Evolutionary conservation across 2,888 invertebrate genomes (phyloP), one percentile per base, ranked within the genome.

Genomic region (Pterobdella sp.): DNA sequence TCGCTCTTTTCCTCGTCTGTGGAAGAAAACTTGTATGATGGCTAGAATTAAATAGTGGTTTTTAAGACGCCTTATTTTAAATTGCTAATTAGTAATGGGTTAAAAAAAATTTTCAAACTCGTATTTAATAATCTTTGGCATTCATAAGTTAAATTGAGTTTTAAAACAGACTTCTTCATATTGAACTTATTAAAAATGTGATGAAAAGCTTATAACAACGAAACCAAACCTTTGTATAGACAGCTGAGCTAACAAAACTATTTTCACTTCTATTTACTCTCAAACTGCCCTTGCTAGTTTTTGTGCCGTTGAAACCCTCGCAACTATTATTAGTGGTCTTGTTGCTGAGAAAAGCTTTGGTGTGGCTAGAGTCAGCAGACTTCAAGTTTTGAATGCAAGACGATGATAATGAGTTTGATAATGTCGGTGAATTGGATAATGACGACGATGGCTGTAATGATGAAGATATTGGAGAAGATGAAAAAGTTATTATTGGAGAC

Each of bases 1-100:
- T 81, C 69, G 71, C 29, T 31, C 60, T 60, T 34, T 71, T 71
- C 26, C 71, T 29, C 26, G 63, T 71, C 71, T 71, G 34, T 35
- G 31, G 31, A 32, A 49, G 35, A n/a, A n/a, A 56, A n/a, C n/a
- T 56, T 22, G n/a, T n/a, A n/a, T n/a, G n/a, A n/a, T n/a, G n/a
- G n/a, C n/a, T n/a, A n/a, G n/a, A n/a, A n/a, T n/a, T n/a, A n/a
- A n/a, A n/a, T n/a, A 22, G 49, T 42, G 49, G 49, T 42, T 7
- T 42, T n/a, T n/a, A n/a, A n/a, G n/a, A n/a, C n/a, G n/a, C n/a
- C n/a, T n/a, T n/a, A n/a, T n/a, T n/a, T n/a, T n/a, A n/a, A n/a
- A n/a, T n/a, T n/a, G n/a, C n/a, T n/a, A n/a, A n/a, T n/a, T n/a
- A n/a, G n/a, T n/a, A n/a, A n/a, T n/a, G n/a, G n/a, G n/a, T n/a